A percentile compares a stretch with the other conserved stretches of the same genome.
phyloP scores from a whole-genome alignment of 92 coral and sea anemone species.

The Phenganax stokvisi region DNA sequence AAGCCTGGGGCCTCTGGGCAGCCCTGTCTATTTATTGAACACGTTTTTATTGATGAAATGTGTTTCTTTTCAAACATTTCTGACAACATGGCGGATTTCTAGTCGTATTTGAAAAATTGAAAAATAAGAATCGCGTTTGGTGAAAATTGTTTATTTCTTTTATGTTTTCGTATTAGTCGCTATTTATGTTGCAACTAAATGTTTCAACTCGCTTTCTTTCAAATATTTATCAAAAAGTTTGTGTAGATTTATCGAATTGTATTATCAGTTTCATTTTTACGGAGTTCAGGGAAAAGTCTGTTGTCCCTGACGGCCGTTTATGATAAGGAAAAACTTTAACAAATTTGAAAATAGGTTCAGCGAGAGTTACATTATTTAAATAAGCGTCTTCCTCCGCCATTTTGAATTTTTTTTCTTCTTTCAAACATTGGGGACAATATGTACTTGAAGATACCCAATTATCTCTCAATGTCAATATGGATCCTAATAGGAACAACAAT shows the following conservation, averaged over 20 bases:
- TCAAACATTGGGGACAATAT: neutral
- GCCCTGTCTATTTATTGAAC: neutral
- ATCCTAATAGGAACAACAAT: slow-evolving; percentile 14
- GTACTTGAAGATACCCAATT: slow-evolving; percentile 1
- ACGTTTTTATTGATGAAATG: neutral
- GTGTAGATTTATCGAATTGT: slow-evolving; percentile 32
- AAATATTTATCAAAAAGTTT: neutral
- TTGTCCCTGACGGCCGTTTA: slow-evolving; percentile 8
- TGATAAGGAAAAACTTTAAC: slow-evolving; percentile 35
- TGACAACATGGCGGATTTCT: neutral
- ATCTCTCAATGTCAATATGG: slow-evolving; percentile 14
- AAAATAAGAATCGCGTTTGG: too few relatives aligned
- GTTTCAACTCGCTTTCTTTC: neutral
- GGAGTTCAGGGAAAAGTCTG: slow-evolving; percentile 27
- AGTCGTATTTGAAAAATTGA: too few relatives aligned
- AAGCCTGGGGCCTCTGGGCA: too few relatives aligned
- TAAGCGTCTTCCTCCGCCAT: neutral
- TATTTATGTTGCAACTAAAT: too few relatives aligned
- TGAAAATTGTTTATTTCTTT: neutral
- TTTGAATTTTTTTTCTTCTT: neutral
- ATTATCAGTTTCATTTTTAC: slow-evolving; percentile 34
- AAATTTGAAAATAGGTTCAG: slow-evolving; percentile 21
- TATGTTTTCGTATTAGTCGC: neutral
- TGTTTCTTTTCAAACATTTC: neutral
- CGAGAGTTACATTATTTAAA: neutral